These are phyloP conservation scores for Pongo pygmaeus DNA, from an alignment of 2,113 vertebrate species.

Conservation along the genomic window DNA sequence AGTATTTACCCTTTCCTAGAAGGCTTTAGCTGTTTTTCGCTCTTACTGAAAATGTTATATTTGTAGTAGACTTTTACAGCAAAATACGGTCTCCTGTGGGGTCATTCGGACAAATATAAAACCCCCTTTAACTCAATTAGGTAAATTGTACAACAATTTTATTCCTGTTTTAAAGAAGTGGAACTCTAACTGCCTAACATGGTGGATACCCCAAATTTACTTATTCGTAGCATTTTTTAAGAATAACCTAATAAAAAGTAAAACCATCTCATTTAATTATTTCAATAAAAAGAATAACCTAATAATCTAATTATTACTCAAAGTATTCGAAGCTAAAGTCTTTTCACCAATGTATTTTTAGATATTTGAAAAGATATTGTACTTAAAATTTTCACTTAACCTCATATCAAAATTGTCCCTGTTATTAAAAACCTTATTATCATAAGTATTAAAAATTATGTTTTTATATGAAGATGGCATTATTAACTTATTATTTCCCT, in stretches of 20 bases:
- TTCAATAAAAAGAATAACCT: background rate
- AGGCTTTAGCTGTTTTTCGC: background rate
- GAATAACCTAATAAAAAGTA: background rate
- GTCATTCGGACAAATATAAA: background rate
- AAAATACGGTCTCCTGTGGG: background rate
- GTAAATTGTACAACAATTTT: background rate
- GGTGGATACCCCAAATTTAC: background rate
- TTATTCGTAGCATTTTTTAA: slow-evolving; percentile 11
- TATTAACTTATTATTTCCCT: background rate
- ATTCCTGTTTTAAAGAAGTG: background rate
- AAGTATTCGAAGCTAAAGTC: background rate
- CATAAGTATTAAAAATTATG: background rate
- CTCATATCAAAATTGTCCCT: background rate
- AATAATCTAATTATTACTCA: background rate
- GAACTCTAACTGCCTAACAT: background rate
- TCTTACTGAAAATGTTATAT: background rate
- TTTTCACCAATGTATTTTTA: background rate
- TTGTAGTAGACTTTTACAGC: background rate
- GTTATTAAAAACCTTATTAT: background rate
- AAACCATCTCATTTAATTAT: too few species aligned
- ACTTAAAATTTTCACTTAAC: background rate
- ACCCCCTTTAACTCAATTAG: background rate
- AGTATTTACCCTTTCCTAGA: background rate
- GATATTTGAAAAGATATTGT: background rate
- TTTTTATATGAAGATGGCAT: background rate